phyloP scores from a whole-genome alignment of 2,797 vertebrate genomes.

The Austrolebias charrua region DNA sequence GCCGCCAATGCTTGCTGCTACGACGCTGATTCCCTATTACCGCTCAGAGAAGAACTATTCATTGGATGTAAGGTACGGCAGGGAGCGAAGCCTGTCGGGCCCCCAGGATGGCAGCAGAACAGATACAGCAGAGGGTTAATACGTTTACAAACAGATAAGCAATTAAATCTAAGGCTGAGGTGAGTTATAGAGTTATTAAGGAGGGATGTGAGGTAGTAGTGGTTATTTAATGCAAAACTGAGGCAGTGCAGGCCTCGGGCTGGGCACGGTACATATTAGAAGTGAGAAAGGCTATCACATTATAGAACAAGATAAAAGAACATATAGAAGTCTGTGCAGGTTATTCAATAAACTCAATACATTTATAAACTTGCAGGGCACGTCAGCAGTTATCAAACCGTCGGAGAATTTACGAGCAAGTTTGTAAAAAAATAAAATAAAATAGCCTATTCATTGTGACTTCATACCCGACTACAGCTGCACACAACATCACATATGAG shows the following conservation, averaged over 20 bases:
- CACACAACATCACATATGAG: conserved; percentile 21
- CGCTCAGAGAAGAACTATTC: conserved; percentile 87
- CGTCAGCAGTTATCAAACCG: conserved; percentile 10
- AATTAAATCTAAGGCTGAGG: conserved; percentile 79
- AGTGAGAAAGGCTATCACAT: conserved; percentile 64
- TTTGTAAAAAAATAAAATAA: conserved; percentile 29
- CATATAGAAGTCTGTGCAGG: conserved; percentile 58
- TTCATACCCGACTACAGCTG: conserved; percentile 24
- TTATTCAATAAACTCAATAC: conserved; percentile 59
- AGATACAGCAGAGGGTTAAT: conserved; percentile 78
- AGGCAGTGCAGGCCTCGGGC: conserved; percentile 56
- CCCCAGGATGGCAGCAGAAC: conserved; percentile 71
- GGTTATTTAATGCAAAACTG: conserved; percentile 59
- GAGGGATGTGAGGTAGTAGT: conserved; percentile 44
- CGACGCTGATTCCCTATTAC: conserved; percentile 84
- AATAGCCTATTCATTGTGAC: conserved; percentile 34
- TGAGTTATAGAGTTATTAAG: conserved; percentile 79
- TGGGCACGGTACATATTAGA: conserved; percentile 50
- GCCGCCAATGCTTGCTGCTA: conserved; percentile 75
- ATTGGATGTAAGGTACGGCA: conserved; percentile 83
- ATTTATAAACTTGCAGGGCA: conserved; percentile 54
- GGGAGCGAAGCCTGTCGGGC: conserved; percentile 71
- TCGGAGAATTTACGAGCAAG: conserved; percentile 7
- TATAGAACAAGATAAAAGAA: conserved; percentile 65
- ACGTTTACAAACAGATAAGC: conserved; percentile 78